Percentiles rank a stretch among this genome's conserved stretches.
phyloP scores from a whole-genome alignment of 2,797 vertebrate genomes.

The Semotilus atromaculatus region DNA sequence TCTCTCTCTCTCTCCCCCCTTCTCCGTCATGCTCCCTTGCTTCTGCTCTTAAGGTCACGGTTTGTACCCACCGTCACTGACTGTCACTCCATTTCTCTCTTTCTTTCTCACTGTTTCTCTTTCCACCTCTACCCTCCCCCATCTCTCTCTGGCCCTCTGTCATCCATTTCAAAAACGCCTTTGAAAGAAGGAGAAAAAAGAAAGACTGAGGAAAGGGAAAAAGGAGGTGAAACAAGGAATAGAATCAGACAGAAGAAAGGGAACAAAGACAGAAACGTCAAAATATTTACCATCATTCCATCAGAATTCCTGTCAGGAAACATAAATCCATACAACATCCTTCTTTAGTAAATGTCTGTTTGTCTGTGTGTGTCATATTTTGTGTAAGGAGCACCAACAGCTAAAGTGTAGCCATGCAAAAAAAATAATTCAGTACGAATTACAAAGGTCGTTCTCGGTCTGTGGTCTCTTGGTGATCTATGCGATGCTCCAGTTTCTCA shows the following conservation, averaged over 20 bases:
- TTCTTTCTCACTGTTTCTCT: conserved; percentile 48
- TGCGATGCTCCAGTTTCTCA: neutral
- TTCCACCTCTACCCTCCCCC: conserved; percentile 40
- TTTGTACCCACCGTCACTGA: conserved; percentile 55
- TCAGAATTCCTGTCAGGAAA: conserved; percentile 18
- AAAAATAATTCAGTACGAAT: neutral
- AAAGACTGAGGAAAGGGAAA: conserved; percentile 9
- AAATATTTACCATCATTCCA: conserved; percentile 35
- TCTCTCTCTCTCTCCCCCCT: conserved; percentile 13
- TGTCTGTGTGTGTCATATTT: neutral
- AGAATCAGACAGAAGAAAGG: conserved; percentile 24
- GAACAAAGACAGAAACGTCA: conserved; percentile 9
- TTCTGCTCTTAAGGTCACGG: conserved; percentile 54
- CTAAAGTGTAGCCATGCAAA: neutral
- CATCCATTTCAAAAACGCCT: conserved; percentile 70
- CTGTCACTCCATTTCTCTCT: conserved; percentile 51
- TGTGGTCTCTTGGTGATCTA: conserved; percentile 10
- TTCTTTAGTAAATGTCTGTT: neutral
- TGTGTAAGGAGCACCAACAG: neutral
- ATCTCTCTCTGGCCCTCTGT: conserved; percentile 41
- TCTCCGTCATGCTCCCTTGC: conserved; percentile 56
- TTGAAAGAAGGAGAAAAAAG: conserved; percentile 45
- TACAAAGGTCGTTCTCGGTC: neutral
- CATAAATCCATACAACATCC: conserved; percentile 1
- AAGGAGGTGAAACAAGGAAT: conserved; percentile 11